Base-by-base conservation (phyloP, 2,113 vertebrate genomes). In the Electrona antarctica region DNA sequence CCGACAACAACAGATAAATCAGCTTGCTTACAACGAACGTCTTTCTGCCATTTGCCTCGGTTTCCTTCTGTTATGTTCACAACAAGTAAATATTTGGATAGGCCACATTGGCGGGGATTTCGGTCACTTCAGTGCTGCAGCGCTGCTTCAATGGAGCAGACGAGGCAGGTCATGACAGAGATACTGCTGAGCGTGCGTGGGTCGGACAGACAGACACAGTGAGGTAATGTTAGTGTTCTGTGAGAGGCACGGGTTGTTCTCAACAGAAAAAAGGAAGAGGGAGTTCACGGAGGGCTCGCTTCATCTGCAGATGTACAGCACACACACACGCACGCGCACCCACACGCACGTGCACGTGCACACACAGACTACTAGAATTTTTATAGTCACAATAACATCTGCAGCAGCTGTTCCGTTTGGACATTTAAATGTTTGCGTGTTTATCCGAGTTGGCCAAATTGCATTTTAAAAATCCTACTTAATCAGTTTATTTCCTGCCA, bases 21-120 rank as follows among this genome's bases (percentile, higher is more conserved):
- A 62, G 14, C 60, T 46, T 62, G 60, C 62, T 64, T 64, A 49
- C 48, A 58, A 8, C 56, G 29, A 58, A 58, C 9, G 9, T 48
- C 47, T 15, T 62, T n/a, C 41, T 13, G 47, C 60, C 41, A 9
- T 60, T 60, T 45, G 50, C 28, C 45, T 13, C 45, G 2, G 45
- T 9, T 51, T 1, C 13, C 46, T n/a, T 64, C 52, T 60, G 62
- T 41, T 67, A 60, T 45, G 63, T 28, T 73, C 21, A 47, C n/a
- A 8, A n/a, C 7, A 13, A 48, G 49, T 61, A 74, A 74, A 67
- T 67, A 74, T 74, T 74, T 74, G 48, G 29, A 61, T 47, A 13
- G 46, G 29, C 11, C 33, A n/a, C 50, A 67, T 66, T 65, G 56
- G 41, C 65, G 14, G 29, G 7, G 10, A 54, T 14, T 45, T 47